Evolutionary conservation across 2,113 vertebrate genomes (phyloP), one percentile per base, ranked within the genome.

Genomic region (Pelobates fuscus): DNA sequence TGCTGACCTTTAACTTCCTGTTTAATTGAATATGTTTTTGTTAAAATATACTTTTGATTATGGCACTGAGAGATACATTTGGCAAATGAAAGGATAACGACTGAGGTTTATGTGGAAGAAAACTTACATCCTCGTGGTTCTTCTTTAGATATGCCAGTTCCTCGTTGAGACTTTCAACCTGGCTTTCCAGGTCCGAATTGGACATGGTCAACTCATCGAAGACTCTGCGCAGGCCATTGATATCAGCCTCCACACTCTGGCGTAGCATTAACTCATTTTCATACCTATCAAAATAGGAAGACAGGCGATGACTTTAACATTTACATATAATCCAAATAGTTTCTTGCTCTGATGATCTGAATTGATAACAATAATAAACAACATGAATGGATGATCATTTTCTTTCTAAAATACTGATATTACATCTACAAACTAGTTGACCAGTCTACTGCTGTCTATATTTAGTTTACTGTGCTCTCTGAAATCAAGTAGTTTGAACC

Each of bases 1-100:
- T 92, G 92, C 79, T 94, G 43, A 0, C 88, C 89, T 78, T 83
- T 88, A 82, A 95, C 79, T 23, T 97, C 94, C 95, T 95, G 67
- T 7, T 3, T 30, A 5, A 43, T 15, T 8, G 2, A 27, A 64
- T 46, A 3, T 20, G 30, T 0, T 10, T 4, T 20, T 20, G 52
- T 55, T 55, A 55, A 20, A 55, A 3, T 55, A 3, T 4, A 49
- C 44, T n/a, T 17, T 11, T 49, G 8, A 49, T 17, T 11, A 49
- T 49, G n/a, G n/a, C n/a, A n/a, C n/a, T n/a, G n/a, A n/a, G n/a
- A n/a, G n/a, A n/a, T n/a, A n/a, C n/a, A n/a, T n/a, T n/a, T n/a
- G n/a, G n/a, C n/a, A n/a, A n/a, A n/a, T n/a, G n/a, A n/a, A n/a
- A n/a, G n/a, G n/a, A 4, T 3, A 49, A 21, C 2, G 1, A 2